Base-by-base conservation (phyloP, 2,113 vertebrate species). In the Neodon shergylaensis region DNA sequence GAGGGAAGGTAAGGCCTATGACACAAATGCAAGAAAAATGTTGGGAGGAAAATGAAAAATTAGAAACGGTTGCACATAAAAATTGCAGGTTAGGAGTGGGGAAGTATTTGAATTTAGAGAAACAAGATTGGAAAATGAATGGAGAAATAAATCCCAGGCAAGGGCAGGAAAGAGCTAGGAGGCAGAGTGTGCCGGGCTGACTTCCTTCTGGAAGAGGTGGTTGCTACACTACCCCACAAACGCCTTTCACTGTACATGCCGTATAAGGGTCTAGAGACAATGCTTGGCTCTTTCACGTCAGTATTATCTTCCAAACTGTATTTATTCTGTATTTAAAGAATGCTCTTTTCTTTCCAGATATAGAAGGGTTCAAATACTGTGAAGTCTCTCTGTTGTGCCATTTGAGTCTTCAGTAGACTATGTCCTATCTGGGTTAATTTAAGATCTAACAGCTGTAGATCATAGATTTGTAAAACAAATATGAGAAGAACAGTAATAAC, bases 291-390 rank as follows among this genome's bases (percentile, higher is more conserved):
- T 28, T 70, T 95, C 79, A 77, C 83, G 86, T 79, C 68, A 58
- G 28, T 21, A 96, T n/a, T 54, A 24, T 94, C 63, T 97, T 92
- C 86, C 95, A 90, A 93, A 90, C 76, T 95, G 58, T 83, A 58
- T 87, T 96, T 94, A 93, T 97, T 98, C 93, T 47, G n/a, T 94
- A 91, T 96, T 96, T 96, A 94, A 96, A 72, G 52, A 79, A 90
- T 91, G 95, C 92, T 97, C 97, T 97, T 95, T 87, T 96, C 1
- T 24, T 94, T 95, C 39, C 73, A 94, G n/a, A 95, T 96, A 39
- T 54, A 95, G 74, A 79, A 96, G 42, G 72, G 68, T 97, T 97
- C 89, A 97, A 88, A 74, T 17, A 96, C 49, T 96, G 52, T 94
- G 97, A 96, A 90, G 95, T 97, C 89, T 97, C 90, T 97, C 96